phyloP scores from a whole-genome alignment of 2,888 invertebrate species.

The Cheiracanthium punctorium region DNA sequence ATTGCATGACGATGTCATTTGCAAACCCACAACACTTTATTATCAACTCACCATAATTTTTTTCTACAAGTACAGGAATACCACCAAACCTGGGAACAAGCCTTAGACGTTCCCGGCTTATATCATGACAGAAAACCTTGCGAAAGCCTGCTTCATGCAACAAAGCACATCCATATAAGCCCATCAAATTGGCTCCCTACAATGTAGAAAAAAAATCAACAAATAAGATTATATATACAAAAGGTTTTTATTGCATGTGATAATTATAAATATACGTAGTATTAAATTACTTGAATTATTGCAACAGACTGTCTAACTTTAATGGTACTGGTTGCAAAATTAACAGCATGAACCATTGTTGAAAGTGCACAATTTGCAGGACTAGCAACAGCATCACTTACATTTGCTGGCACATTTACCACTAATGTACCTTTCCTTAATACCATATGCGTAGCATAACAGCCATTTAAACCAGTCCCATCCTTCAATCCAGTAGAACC shows the following conservation, averaged over 20 bases:
- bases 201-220: not conserved
- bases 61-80: slow-evolving; percentile 64
- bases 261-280: not conserved
- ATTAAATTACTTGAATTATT: slow-evolving; percentile 64
- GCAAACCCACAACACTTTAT: too few relatives aligned
- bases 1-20: too few relatives aligned
- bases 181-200: slow-evolving; percentile 70
- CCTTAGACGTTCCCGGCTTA: slow-evolving; percentile 56
- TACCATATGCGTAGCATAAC: slow-evolving; percentile 72
- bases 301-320: slow-evolving; percentile 59
- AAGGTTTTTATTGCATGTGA: too few relatives aligned
- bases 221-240: not conserved
- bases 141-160: slow-evolving; percentile 67
- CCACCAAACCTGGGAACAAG: slow-evolving; percentile 69
- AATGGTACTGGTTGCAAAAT: slow-evolving; percentile 43
- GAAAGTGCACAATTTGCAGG: slow-evolving; percentile 73
- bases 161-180: slow-evolving; percentile 69
- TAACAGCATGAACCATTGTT: slow-evolving; percentile 72
- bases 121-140: slow-evolving; percentile 67
- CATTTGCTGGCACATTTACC: slow-evolving; percentile 70
- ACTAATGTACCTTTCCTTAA: slow-evolving; percentile 71
- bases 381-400: slow-evolving; percentile 71
- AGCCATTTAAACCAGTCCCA: slow-evolving; percentile 72
- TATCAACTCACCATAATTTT: slow-evolving; percentile 49
- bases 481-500: slow-evolving; percentile 71